These are phyloP conservation scores for Zosterops hypoxanthus DNA, from an alignment of 2,113 vertebrate species.

Conservation along the genomic window DNA sequence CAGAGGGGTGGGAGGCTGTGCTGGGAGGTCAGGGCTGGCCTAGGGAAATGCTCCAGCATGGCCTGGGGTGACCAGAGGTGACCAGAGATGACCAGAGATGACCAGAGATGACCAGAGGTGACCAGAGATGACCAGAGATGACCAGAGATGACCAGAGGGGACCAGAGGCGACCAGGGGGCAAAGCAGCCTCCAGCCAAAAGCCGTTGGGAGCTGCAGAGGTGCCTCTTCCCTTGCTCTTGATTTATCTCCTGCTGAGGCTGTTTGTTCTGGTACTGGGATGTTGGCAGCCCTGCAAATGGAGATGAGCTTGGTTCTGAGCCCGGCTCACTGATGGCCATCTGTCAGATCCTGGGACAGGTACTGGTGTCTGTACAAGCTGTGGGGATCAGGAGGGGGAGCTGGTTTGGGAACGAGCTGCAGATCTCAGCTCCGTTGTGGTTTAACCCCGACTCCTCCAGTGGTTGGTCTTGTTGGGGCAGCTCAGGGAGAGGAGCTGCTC, in stretches of 20 bases:
- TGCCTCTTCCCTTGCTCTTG: background rate
- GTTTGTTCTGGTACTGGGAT: slow-evolving; percentile 58
- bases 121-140: background rate
- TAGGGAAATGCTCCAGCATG: background rate
- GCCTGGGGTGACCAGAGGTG: background rate
- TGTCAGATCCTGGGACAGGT: slow-evolving; percentile 58
- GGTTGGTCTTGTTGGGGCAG: background rate
- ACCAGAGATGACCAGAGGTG: background rate
- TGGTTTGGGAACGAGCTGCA: background rate
- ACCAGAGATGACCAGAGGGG: background rate
- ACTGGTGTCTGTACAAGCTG: slow-evolving; percentile 41
- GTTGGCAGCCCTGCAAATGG: slow-evolving; percentile 57
- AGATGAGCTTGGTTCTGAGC: slow-evolving; percentile 63
- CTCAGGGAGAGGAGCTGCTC: background rate
- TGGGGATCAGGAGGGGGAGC: slow-evolving; percentile 2
- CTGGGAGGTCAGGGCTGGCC: background rate
- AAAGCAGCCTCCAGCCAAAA: background rate
- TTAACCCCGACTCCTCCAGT: rapidly evolving
- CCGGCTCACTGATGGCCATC: slow-evolving; percentile 36
- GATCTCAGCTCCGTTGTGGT: rapidly evolving
- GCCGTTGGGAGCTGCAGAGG: rapidly evolving
- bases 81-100: background rate
- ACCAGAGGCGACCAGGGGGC: background rate
- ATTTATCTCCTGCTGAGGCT: slow-evolving; percentile 58
- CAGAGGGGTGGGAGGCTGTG: rapidly evolving